A percentile compares a stretch with the other conserved stretches of the same genome.
Conservation (phyloP, 2,797 vertebrate genomes). For the Enteromius thamalakanensis region DNA sequence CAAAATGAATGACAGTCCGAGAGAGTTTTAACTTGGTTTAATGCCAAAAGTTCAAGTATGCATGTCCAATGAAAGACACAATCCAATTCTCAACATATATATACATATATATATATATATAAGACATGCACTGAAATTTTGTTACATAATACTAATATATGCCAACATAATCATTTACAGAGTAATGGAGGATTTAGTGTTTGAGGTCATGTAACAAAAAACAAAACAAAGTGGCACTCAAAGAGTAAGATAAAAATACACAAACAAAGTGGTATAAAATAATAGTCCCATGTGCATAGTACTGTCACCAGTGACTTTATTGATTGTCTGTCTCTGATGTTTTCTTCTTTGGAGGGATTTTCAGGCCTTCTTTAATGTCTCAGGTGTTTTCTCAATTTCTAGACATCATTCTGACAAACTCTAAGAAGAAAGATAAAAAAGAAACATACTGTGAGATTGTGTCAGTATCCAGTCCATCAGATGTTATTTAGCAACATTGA, state of each 20-base stretch:
- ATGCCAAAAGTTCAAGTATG: conserved; percentile 27
- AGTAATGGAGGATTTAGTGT: not conserved
- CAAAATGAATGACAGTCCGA: conserved; percentile 5
- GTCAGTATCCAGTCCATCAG: not conserved
- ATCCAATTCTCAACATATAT: not conserved
- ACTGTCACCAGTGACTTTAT: not conserved
- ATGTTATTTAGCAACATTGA: not conserved
- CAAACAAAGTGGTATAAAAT: conserved; percentile 10
- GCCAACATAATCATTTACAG: not conserved
- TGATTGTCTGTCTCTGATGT: not conserved
- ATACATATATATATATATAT: not conserved
- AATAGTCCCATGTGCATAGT: conserved; percentile 1
- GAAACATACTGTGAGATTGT: not conserved
- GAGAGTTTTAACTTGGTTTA: conserved; percentile 12
- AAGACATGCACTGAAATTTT: not conserved
- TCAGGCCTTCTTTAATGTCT: not conserved
- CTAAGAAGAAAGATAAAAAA: conserved; percentile 62
- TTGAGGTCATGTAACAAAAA: not conserved
- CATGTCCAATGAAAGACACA: conserved; percentile 9
- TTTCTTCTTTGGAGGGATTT: conserved; percentile 13
- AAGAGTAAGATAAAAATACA: not conserved
- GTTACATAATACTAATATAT: conserved; percentile 13
- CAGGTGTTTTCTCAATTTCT: conserved; percentile 65
- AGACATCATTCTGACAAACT: conserved; percentile 84
- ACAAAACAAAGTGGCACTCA: not conserved